phyloP scores from a whole-genome alignment of 2,113 vertebrate genomes.

The Elaphurus davidianus region DNA sequence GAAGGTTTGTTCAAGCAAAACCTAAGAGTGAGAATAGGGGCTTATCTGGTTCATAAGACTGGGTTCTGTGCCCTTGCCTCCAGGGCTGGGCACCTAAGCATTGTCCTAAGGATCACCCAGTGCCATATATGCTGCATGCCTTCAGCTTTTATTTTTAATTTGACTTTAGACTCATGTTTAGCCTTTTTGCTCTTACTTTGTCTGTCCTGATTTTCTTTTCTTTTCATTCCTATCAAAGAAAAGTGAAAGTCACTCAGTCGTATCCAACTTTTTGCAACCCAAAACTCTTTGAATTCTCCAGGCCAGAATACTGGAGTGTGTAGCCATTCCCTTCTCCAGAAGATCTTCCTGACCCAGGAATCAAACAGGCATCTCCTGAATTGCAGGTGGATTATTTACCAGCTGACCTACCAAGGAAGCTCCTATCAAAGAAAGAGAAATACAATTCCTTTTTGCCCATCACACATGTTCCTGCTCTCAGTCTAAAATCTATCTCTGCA shows the following conservation, averaged over 20 bases:
- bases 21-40: not conserved
- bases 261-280: not conserved
- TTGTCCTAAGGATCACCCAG: not conserved
- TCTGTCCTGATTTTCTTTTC: not conserved
- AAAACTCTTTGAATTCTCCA: not conserved
- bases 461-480: not conserved
- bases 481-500: not conserved
- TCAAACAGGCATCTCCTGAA: not conserved
- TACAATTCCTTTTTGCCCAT: not conserved
- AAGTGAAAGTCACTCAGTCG: not conserved
- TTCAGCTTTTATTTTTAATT: not conserved
- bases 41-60: not conserved
- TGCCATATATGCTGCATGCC: rapidly evolving
- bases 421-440: not conserved
- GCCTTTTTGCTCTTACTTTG: not conserved
- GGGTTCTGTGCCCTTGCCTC: not conserved
- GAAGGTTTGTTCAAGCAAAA: not conserved
- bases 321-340: not conserved
- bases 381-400: not conserved
- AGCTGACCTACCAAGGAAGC: not conserved
- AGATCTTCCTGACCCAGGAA: not conserved
- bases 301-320: not conserved
- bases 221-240: not conserved
- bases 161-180: not conserved
- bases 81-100: not conserved